Evolutionary conservation across 2,113 vertebrate species (phyloP).

Genomic region (Aegotheles bennettii): DNA sequence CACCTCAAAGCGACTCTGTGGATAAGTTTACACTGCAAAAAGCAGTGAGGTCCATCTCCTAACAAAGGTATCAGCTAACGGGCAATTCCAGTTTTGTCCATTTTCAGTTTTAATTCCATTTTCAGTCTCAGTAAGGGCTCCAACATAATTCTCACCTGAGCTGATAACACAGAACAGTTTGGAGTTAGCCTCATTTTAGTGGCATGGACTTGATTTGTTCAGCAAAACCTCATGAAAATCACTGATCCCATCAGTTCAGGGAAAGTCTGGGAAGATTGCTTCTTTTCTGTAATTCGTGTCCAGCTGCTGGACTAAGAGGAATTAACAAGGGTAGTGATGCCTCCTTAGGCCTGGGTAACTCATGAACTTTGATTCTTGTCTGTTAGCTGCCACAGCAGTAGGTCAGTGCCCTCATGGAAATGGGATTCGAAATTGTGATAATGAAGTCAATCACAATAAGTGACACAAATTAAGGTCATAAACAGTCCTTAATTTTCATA

Average conservation of each 20-base stretch:
- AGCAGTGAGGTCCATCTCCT: background rate
- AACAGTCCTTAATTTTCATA: background rate
- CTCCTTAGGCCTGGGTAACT: background rate
- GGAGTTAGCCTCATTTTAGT: background rate
- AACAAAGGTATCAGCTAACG: rapidly evolving
- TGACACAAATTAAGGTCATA: background rate
- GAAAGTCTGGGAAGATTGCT: background rate
- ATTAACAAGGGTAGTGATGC: background rate
- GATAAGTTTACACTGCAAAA: background rate
- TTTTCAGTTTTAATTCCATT: no score
- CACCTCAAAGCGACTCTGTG: no score
- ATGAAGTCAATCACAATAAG: background rate
- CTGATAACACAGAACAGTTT: background rate
- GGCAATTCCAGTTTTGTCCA: background rate
- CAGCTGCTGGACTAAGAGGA: background rate
- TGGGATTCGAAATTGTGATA: background rate
- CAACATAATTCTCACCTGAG: background rate
- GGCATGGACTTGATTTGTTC: background rate
- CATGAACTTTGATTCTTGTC: background rate
- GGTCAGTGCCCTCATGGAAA: background rate
- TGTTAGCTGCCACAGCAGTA: background rate
- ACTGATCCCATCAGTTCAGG: background rate
- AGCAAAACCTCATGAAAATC: background rate
- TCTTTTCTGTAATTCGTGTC: background rate
- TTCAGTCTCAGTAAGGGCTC: background rate